phyloP scores from a whole-genome alignment of 2,888 invertebrate genomes.

The Dicranocentrus wangi region DNA sequence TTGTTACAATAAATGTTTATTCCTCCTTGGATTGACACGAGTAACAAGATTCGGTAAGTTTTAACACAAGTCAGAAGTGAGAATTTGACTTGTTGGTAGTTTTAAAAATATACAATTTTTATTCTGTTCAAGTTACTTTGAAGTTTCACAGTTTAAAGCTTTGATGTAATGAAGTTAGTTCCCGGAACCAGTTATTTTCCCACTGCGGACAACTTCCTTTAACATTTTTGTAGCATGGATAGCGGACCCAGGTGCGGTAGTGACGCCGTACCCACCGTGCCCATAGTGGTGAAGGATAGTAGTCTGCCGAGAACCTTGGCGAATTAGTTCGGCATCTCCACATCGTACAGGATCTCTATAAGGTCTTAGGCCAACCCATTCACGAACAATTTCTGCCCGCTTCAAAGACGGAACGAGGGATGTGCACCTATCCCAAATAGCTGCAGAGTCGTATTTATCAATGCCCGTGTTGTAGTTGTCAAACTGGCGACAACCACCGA shows the following conservation, averaged over 20 bases:
- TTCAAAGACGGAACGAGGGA: slow-evolving; percentile 82
- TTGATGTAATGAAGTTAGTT: no score
- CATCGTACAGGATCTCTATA: slow-evolving; percentile 79
- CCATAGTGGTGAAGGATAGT: slow-evolving; percentile 94
- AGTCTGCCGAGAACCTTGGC: slow-evolving; percentile 16
- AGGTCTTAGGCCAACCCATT: slow-evolving; percentile 90
- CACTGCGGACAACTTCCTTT: slow-evolving; percentile 76
- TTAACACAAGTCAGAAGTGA: no score
- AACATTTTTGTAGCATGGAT: slow-evolving; percentile 83
- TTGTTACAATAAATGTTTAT: no score
- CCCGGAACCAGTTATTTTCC: no score
- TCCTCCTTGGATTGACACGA: no score
- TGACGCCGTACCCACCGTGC: slow-evolving; percentile 94
- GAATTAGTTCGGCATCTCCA: slow-evolving; percentile 74
- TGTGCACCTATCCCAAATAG: slow-evolving; percentile 86
- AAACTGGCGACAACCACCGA: slow-evolving; percentile 90
- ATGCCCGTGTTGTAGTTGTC: slow-evolving; percentile 83
- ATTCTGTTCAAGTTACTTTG: no score
- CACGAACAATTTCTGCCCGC: slow-evolving; percentile 79
- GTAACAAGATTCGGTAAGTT: no score
- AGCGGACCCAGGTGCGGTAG: slow-evolving; percentile 90
- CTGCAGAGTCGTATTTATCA: slow-evolving; percentile 83
- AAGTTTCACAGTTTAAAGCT: no score
- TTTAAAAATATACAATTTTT: no score
- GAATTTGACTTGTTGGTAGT: no score